Evolutionary conservation across 2,888 invertebrate species (phyloP).

Genomic region (Muscina levida): DNA sequence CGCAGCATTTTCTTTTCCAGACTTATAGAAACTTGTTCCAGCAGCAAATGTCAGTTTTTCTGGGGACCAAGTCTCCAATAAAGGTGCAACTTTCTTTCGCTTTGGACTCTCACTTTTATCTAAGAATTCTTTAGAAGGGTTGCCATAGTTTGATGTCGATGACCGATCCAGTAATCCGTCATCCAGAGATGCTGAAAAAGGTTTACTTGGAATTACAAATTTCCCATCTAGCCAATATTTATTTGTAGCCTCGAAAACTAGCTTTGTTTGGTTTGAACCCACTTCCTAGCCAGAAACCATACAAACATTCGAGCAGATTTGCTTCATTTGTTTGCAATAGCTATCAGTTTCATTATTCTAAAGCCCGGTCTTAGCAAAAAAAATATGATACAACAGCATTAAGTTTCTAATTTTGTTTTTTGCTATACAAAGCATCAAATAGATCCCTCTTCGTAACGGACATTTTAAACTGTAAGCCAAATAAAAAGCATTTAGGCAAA

Average conservation of each 20-base stretch:
- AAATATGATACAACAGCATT: conserved; percentile 24
- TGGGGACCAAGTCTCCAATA: conserved; percentile 8
- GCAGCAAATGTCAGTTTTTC: neutral
- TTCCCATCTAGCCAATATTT: neutral
- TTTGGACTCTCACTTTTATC: conserved; percentile 2
- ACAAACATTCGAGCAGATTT: conserved; percentile 6
- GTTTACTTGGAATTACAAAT: neutral
- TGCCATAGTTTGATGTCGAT: neutral
- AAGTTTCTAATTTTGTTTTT: conserved; percentile 34
- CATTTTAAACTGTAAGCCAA: conserved; percentile 4
- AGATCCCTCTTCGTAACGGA: neutral
- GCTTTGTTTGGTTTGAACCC: neutral
- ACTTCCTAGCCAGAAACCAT: conserved; percentile 8
- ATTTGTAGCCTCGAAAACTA: conserved; percentile 10
- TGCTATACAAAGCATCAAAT: conserved; percentile 18
- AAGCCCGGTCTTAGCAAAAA: neutral
- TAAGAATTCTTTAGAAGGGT: conserved; percentile 13
- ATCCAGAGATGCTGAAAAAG: neutral
- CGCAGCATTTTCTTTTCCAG: neutral
- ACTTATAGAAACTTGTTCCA: neutral
- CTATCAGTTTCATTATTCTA: neutral
- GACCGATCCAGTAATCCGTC: neutral
- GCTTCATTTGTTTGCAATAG: neutral
- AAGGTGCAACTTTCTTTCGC: conserved; percentile 28
- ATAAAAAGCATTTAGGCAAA: no score